Base-by-base conservation (phyloP, 2,113 vertebrate species). In the Chlorodrepanis virens region DNA sequence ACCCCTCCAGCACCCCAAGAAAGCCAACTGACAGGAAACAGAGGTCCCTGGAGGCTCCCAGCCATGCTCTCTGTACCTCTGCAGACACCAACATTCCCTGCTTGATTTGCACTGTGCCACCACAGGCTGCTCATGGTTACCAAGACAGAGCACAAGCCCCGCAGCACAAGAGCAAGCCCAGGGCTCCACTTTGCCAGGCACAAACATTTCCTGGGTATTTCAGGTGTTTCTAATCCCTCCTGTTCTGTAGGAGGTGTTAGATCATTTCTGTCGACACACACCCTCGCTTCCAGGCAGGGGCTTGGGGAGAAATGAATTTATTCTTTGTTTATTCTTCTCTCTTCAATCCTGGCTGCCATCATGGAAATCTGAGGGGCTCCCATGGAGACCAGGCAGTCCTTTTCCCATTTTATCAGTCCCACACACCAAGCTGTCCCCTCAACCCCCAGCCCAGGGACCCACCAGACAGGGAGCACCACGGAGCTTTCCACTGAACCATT, bases 31-130 rank as follows among this genome's bases (percentile, higher is more conserved):
- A 27, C 14, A 80, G 49, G 57, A 18, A 59, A 52, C 28, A 27
- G 35, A 44, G 2, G 59, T 53, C 29, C 6, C 22, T 63, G 70
- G 70, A 57, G n/a, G 20, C 14, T 53, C 37, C 42, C 18, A 29
- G 6, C 33, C 31, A 1, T 0, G 4, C 28, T 69, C 29, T 20
- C 0, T 9, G 29, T 6, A 2, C 20, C 28, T 35, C 45, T 56
- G 21, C 24, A 87, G 37, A 17, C 16, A 40, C 33, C 35, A 82
- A 1, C 14, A 12, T 3, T 28, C 54, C 33, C 37, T 44, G 56
- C 29, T 67, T 6, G 13, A 17, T 27, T 4, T 37, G 40, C 68
- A 13, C 59, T 18, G 10, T 39, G 42, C 25, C 61, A 47, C 35
- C 56, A 29, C 61, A 35, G 24, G 53, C 57, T 68, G 49, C 78